phyloP scores from a whole-genome alignment of 37 sponge, comb jelly and placozoan species.

The Chondrosia reniformis region DNA sequence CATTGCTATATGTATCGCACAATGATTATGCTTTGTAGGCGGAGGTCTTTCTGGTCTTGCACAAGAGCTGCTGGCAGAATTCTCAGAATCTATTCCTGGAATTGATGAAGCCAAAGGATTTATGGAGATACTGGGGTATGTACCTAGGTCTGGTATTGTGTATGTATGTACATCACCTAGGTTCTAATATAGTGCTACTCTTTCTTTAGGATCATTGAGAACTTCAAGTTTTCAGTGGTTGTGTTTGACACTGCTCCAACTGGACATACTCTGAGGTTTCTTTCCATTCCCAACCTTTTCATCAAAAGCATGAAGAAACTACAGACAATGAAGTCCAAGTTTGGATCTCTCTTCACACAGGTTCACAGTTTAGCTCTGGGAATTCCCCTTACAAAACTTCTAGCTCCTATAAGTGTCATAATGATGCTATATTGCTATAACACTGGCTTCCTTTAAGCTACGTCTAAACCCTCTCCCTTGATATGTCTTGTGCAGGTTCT shows the following conservation, averaged over 20 bases:
- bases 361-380: no score
- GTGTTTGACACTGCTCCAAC: conserved; percentile 99
- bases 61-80: conserved; percentile 76
- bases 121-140: conserved; percentile 84
- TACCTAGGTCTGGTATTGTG: neutral
- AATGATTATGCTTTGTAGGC: neutral
- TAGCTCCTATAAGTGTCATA: no score
- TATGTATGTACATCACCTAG: neutral
- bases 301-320: conserved; percentile 73
- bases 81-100: conserved; percentile 91
- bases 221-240: conserved; percentile 93
- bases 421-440: no score
- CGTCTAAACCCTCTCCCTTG: neutral
- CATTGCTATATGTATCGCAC: neutral
- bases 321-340: conserved; percentile 56
- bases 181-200: neutral
- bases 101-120: conserved; percentile 95
- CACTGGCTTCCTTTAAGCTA: no score
- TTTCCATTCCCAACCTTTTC: conserved; percentile 89
- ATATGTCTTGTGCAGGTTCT: conserved; percentile 24
- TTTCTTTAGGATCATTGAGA: conserved; percentile 68
- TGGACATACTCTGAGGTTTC: conserved; percentile 96
- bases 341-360: conserved; percentile 34
- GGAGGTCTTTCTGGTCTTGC: conserved; percentile 68
- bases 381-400: no score